Evolutionary conservation across 2,797 vertebrate species (phyloP), one percentile per base, ranked within the genome.

Genomic region (Scyliorhinus canicula): DNA sequence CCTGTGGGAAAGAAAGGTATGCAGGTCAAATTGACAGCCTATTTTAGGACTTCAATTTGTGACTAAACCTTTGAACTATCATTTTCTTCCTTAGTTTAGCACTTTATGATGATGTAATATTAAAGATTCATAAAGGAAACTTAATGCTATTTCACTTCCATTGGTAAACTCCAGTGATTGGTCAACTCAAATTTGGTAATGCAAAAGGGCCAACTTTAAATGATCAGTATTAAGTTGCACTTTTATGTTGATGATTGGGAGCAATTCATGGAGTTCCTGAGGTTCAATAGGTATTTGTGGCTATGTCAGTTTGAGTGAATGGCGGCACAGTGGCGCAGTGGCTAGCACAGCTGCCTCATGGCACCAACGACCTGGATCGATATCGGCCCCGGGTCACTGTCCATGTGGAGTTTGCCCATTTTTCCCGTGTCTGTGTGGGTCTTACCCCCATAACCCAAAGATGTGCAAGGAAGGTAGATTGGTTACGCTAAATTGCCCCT

Each of bases 1-100:
- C 98, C 98, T 98, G 96, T 52, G 96, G 55, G 65, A 26, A 69
- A 95, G 74, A 57, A 95, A 95, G 63, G 95, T 94, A 96, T 60
- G 60, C 21, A 91, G 88, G n/a, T 77, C 19, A 95, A 93, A 95
- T 96, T 96, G 96, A 96, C 95, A 93, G 95, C 95, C 95, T 97
- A 95, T 96, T 96, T 96, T 96, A 96, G 95, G 8, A 96, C 95
- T 96, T 96, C 95, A 96, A 96, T 96, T 40, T 60, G n/a, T 40
- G 9, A 3, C 21, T 40, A 26, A 65, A 12, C 16, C 7, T 16
- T 40, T 90, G 16, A 90, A 12, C 19, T 60, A 44, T 44, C 3
- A 91, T 40, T 40, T 65, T 91, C 63, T 24, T n/a, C 16, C 40
- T 91, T 65, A 4, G 57, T 91, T 91, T 40, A 91, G 57, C 19